Percentiles rank a stretch among this genome's conserved stretches.
phyloP scores from a whole-genome alignment of 2,888 invertebrate species.

The Ariolimax columbianus region DNA sequence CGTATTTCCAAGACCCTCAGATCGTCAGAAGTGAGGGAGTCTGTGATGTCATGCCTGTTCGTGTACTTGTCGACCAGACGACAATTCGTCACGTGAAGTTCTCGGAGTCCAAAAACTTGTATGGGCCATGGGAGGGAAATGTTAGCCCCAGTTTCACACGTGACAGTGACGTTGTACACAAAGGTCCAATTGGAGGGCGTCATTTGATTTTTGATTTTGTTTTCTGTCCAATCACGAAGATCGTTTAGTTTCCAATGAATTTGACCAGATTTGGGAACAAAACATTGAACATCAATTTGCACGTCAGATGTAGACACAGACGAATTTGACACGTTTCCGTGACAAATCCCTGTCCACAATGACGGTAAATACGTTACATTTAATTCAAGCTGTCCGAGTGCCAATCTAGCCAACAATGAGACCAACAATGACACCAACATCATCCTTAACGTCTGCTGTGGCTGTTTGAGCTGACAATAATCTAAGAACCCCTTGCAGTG shows the following conservation, averaged over 20 bases:
- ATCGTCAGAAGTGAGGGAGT: background rate
- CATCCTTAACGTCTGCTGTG: background rate
- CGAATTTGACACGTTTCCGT: background rate
- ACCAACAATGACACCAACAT: background rate
- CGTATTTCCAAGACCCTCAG: conserved; percentile 41
- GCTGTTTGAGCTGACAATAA: too few species aligned
- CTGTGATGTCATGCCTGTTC: background rate
- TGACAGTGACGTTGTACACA: conserved; percentile 26
- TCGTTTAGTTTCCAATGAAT: conserved; percentile 44
- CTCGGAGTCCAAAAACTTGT: conserved; percentile 31
- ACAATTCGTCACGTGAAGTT: conserved; percentile 40
- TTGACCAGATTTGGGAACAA: background rate
- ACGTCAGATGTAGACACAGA: background rate
- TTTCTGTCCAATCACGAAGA: conserved; percentile 33
- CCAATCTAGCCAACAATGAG: background rate
- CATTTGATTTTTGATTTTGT: conserved; percentile 27
- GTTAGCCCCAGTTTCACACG: conserved; percentile 40
- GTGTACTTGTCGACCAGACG: conserved; percentile 33
- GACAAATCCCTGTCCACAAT: background rate
- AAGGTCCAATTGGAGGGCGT: conserved; percentile 24
- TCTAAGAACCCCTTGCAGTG: too few species aligned
- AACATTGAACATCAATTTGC: conserved; percentile 1
- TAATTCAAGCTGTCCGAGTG: background rate
- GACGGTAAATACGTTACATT: background rate
- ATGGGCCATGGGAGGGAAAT: conserved; percentile 50